Evolutionary conservation across 2,113 vertebrate genomes (phyloP).

Genomic region (Propithecus coquereli): DNA sequence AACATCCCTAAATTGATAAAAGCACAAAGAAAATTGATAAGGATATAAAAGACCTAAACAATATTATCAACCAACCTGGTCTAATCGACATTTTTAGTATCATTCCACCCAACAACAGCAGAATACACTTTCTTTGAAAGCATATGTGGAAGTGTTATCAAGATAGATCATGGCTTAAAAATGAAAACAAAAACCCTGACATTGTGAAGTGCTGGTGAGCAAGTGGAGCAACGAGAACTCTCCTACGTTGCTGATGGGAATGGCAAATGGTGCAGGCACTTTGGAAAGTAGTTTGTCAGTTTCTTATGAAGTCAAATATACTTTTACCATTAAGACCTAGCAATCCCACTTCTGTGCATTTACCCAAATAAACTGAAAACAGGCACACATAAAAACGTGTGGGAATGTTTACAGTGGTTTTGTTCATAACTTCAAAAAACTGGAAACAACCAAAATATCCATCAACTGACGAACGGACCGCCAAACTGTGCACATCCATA

Average conservation of each 20-base stretch:
- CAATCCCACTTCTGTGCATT: not conserved
- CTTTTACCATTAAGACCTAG: not conserved
- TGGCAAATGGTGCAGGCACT: not conserved
- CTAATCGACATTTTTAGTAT: not conserved
- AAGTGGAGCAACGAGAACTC: accelerated
- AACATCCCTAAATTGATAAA: not conserved
- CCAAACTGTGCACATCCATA: not conserved
- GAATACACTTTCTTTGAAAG: not conserved
- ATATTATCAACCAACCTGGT: not conserved
- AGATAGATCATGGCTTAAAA: not conserved
- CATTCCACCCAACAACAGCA: not conserved
- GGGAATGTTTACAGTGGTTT: not conserved
- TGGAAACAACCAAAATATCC: not conserved
- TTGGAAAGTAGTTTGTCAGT: not conserved
- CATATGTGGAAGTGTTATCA: not conserved
- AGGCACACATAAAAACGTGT: not conserved
- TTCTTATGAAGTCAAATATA: not conserved
- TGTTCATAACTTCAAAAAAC: not conserved
- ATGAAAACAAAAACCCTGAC: not conserved
- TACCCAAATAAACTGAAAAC: not conserved
- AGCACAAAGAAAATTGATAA: not conserved
- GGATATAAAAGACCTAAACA: not conserved
- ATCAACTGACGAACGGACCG: not conserved
- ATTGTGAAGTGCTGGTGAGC: accelerated
- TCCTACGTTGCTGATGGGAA: too few species aligned